Evolutionary conservation across 2,113 vertebrate genomes (phyloP).

Genomic region (Neofelis nebulosa): DNA sequence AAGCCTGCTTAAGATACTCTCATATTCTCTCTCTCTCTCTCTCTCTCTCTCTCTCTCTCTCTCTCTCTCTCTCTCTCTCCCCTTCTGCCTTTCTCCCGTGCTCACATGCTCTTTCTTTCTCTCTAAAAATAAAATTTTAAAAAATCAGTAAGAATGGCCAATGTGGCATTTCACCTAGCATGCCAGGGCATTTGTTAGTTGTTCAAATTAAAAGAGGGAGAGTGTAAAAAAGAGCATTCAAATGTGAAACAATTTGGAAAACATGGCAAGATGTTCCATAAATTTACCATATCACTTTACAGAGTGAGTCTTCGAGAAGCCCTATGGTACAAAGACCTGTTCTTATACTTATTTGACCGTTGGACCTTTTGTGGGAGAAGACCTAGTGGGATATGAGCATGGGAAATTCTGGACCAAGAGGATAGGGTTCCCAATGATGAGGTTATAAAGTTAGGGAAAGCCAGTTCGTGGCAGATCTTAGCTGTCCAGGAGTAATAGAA

Average conservation of each 20-base stretch:
- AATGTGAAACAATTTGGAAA: neutral
- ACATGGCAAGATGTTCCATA: rapidly evolving
- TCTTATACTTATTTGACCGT: neutral
- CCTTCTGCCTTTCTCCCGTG: too few species aligned
- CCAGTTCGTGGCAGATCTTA: neutral
- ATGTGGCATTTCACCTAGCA: neutral
- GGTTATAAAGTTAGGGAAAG: neutral
- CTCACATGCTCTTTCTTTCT: too few species aligned
- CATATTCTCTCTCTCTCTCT: too few species aligned
- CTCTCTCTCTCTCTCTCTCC: too few species aligned
- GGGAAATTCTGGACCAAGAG: neutral
- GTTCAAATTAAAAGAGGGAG: neutral
- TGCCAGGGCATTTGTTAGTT: neutral
- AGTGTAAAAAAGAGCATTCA: rapidly evolving
- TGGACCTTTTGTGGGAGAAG: neutral
- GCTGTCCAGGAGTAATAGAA: neutral
- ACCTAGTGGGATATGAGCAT: neutral
- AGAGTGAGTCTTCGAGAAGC: neutral
- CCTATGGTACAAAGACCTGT: neutral
- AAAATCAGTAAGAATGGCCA: too few species aligned
- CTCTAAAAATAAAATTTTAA: too few species aligned
- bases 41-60: too few species aligned
- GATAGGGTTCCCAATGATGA: neutral
- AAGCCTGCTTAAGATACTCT: too few species aligned
- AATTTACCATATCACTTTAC: neutral